Percentiles rank a stretch among this genome's conserved stretches.
Evolutionary conservation across 2,888 invertebrate genomes (phyloP).

Genomic region (Mimas tiliae): DNA sequence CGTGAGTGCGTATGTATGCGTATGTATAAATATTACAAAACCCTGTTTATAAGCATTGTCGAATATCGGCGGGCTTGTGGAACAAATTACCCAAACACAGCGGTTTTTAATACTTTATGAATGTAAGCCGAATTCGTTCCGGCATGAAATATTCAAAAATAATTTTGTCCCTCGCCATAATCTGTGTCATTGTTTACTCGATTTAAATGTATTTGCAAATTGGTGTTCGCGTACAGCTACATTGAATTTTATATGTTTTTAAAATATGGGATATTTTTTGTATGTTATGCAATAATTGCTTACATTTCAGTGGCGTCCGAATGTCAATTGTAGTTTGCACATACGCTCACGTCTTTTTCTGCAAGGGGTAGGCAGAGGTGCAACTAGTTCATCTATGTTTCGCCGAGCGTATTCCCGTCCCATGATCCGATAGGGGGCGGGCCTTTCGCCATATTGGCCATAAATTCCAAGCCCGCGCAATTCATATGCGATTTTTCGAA

Average conservation of each 20-base stretch:
- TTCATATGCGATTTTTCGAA: too few relatives aligned
- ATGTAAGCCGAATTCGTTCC: conserved; percentile 32
- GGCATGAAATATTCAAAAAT: conserved; percentile 56
- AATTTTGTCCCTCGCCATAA: conserved; percentile 37
- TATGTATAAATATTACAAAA: conserved; percentile 2
- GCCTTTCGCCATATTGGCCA: too few relatives aligned
- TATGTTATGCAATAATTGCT: not conserved
- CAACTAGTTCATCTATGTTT: too few relatives aligned
- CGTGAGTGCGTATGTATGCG: too few relatives aligned
- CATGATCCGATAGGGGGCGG: too few relatives aligned
- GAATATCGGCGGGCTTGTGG: not conserved
- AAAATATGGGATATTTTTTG: not conserved
- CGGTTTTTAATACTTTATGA: conserved; percentile 24
- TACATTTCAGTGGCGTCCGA: not conserved
- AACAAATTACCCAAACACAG: conserved; percentile 16
- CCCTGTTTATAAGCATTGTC: not conserved
- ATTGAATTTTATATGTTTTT: conserved; percentile 17
- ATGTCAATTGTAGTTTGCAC: not conserved
- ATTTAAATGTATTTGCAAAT: conserved; percentile 21
- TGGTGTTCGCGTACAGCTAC: conserved; percentile 7
- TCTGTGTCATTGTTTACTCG: conserved; percentile 16
- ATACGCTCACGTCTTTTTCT: too few relatives aligned
- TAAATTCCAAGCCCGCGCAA: too few relatives aligned
- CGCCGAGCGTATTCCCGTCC: too few relatives aligned
- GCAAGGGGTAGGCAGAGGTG: too few relatives aligned